Conservation (phyloP, 2,113 vertebrate species). For the Taxidea taxus region DNA sequence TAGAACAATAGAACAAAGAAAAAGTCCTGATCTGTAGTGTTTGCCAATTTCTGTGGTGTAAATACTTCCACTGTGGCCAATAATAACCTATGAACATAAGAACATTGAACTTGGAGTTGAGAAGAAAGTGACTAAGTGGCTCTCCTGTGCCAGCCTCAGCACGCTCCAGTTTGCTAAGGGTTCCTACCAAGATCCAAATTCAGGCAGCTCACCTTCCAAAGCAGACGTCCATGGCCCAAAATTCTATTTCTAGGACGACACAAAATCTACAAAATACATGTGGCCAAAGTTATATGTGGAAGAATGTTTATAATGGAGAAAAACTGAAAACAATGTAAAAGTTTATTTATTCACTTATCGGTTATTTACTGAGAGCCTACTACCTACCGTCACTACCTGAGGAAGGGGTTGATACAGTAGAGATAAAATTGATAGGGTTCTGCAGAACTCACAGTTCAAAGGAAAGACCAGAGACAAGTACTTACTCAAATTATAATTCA, state of each 20-base stretch:
- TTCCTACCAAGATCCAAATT: neutral
- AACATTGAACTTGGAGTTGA: neutral
- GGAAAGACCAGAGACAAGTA: neutral
- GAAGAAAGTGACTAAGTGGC: neutral
- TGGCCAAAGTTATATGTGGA: neutral
- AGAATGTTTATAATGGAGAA: neutral
- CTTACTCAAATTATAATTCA: neutral
- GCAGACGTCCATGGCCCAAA: neutral
- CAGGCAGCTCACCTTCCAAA: neutral
- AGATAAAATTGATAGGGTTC: neutral
- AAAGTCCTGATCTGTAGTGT: neutral
- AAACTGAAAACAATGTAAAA: neutral
- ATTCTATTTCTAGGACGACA: neutral
- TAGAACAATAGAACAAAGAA: neutral
- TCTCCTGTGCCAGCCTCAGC: neutral
- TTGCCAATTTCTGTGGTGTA: neutral
- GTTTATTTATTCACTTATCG: neutral
- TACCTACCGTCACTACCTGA: too few relatives aligned
- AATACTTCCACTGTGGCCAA: neutral
- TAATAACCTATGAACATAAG: neutral
- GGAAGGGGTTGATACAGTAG: neutral
- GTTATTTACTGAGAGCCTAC: neutral
- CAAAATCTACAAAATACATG: neutral
- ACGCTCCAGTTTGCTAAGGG: neutral
- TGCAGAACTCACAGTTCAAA: neutral